Base-by-base conservation (phyloP, 2,113 vertebrate species). In the Urocitellus parryii region DNA sequence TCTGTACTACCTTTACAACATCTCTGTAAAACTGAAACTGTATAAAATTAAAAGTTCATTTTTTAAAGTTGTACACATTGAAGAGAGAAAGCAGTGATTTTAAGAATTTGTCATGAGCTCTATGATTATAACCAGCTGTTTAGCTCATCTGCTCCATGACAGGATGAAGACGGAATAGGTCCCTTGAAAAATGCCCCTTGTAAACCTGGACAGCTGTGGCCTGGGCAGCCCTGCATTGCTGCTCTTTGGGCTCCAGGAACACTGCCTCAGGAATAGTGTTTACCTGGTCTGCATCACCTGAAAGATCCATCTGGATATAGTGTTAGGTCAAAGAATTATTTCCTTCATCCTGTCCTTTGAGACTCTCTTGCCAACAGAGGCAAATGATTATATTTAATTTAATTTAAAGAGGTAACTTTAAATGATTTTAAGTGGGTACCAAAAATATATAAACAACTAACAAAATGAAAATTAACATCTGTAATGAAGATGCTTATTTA, bases 401-500 rank as follows among this genome's bases (percentile, higher is more conserved):
- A 58, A 58, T 58, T 58, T 58, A 58, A 58, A 14, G 18, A 42
- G 53, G 65, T 45, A 48, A 58, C 20, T 58, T 78, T 53, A 87
- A 70, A 67, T n/a, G 1, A 83, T 76, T 63, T 51, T 67, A 45
- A 32, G 56, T 10, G n/a, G 14, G 8, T 80, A 61, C 8, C 51
- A 83, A 90, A 92, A 82, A 20, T 78, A 63, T 61, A 10, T 45
- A 80, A 89, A 2, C 25, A 84, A 67, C 32, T 45, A 89, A 42
- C 22, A 86, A 86, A 86, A 86, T 29, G 20, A 16, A 86, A 88
- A 93, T 78, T 32, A 85, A 76, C 5, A 45, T 42, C 51, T 63
- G 61, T 13, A 65, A 74, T 14, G 37, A 95, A 94, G 84, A 79
- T 88, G 58, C 42, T 78, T 90, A n/a, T 73, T 72, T 32, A 73